Conservation (phyloP, 2,888 invertebrate species). For the Leptopilina myrica region DNA sequence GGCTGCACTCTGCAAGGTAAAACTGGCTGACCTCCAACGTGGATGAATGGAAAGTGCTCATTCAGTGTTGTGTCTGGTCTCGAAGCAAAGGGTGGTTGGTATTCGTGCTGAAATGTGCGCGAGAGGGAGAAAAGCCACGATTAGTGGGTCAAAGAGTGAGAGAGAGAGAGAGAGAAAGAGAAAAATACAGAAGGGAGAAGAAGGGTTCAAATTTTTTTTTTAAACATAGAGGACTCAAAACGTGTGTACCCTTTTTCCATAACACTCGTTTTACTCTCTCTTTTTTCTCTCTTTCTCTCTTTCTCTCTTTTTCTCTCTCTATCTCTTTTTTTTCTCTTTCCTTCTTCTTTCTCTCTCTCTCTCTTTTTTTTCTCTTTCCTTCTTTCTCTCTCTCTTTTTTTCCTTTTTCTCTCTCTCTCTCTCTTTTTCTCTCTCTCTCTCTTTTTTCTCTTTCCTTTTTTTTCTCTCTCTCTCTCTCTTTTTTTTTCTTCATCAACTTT, state of each 20-base stretch:
- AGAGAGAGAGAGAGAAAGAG: conserved; percentile 10
- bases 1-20: conserved; percentile 57
- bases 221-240: too few relatives aligned
- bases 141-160: conserved; percentile 21
- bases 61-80: conserved; percentile 53
- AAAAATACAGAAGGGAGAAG: conserved; percentile 13
- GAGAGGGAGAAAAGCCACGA: not conserved
- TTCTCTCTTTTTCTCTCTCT: not conserved
- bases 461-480: too few relatives aligned
- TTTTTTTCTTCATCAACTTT: not conserved
- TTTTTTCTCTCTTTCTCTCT: too few relatives aligned
- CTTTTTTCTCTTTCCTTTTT: too few relatives aligned
- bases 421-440: too few relatives aligned
- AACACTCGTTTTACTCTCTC: too few relatives aligned
- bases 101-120: conserved; percentile 42
- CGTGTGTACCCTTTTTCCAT: not conserved
- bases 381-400: too few relatives aligned
- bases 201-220: not conserved
- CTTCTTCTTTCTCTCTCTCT: too few relatives aligned
- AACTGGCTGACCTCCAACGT: conserved; percentile 69
- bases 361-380: too few relatives aligned
- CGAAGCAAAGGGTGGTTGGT: conserved; percentile 45
- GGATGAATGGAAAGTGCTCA: conserved; percentile 71
- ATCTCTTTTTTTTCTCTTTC: too few relatives aligned
- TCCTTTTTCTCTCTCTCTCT: not conserved